Conservation (phyloP, 2,797 vertebrate species). For the Amblyopsis hoosieri region DNA sequence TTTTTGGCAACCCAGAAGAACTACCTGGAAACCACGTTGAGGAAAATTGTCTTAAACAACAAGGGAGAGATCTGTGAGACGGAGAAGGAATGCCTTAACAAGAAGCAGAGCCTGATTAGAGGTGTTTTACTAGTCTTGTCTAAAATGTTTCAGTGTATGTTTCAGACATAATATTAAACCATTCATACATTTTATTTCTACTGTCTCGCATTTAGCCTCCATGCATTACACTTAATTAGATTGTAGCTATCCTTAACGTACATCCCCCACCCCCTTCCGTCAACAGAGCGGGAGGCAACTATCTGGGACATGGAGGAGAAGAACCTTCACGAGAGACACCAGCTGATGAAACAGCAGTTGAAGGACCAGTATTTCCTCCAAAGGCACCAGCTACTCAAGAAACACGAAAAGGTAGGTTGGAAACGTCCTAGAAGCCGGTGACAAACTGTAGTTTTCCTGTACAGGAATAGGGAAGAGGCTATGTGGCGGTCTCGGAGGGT, state of each 20-base stretch:
- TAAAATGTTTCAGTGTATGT: not conserved
- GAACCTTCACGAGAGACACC: conserved; percentile 89
- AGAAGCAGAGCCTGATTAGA: conserved; percentile 90
- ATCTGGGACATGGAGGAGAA: conserved; percentile 95
- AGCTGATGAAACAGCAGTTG: conserved; percentile 93
- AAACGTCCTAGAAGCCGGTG: not conserved
- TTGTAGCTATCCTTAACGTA: not conserved
- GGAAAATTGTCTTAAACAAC: conserved; percentile 84
- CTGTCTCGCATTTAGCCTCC: not conserved
- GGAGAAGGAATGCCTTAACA: conserved; percentile 87
- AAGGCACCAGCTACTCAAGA: conserved; percentile 92
- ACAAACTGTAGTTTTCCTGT: not conserved
- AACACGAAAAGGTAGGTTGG: conserved; percentile 89
- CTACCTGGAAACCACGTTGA: conserved; percentile 83
- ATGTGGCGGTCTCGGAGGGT: too few species aligned
- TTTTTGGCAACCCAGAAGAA: conserved; percentile 84
- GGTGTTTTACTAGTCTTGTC: conserved; percentile 67
- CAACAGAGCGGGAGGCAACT: conserved; percentile 83
- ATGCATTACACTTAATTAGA: not conserved
- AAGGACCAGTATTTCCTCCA: conserved; percentile 97
- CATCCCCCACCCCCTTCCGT: not conserved
- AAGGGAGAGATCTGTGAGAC: conserved; percentile 88
- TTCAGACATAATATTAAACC: not conserved
- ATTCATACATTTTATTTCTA: not conserved
- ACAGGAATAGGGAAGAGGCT: too few species aligned